Percentiles rank a stretch among this genome's conserved stretches.
These are phyloP conservation scores for Hylia prasina DNA, from an alignment of 2,113 vertebrate genomes.

Conservation along the genomic window DNA sequence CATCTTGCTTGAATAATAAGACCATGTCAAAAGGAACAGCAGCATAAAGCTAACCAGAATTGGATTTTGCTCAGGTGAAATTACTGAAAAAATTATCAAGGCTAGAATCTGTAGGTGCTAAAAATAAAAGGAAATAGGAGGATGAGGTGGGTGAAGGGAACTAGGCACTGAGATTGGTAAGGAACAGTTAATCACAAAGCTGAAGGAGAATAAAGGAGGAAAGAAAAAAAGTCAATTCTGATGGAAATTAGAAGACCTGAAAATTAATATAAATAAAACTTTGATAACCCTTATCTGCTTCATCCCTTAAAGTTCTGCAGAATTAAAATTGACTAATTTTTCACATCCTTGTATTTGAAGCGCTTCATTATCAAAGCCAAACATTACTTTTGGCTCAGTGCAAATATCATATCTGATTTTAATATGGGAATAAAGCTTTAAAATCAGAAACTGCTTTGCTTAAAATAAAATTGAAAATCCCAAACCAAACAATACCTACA, in stretches of 20 bases:
- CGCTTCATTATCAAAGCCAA: background rate
- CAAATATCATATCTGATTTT: background rate
- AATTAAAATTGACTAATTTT: background rate
- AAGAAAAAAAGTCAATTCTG: background rate
- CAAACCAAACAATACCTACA: background rate
- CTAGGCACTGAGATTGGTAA: background rate
- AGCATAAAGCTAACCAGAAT: background rate
- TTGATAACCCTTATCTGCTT: background rate
- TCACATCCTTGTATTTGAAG: background rate
- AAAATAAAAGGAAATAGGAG: constrained; percentile 37
- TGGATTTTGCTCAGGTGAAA: background rate
- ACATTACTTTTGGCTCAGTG: background rate
- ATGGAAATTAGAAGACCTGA: background rate
- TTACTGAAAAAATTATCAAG: background rate
- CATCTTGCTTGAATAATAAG: background rate
- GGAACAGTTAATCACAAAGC: constrained; percentile 3
- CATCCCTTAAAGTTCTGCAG: background rate
- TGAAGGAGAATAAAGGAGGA: background rate
- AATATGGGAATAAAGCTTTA: background rate
- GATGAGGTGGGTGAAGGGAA: constrained; percentile 4
- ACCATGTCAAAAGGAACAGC: background rate
- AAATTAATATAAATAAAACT: background rate
- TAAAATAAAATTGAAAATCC: background rate
- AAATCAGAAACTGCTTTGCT: background rate
- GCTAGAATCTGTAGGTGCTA: background rate